These are phyloP conservation scores for Lasioglossum pauxillum DNA, from an alignment of 2,888 invertebrate species.

Conservation along the genomic window DNA sequence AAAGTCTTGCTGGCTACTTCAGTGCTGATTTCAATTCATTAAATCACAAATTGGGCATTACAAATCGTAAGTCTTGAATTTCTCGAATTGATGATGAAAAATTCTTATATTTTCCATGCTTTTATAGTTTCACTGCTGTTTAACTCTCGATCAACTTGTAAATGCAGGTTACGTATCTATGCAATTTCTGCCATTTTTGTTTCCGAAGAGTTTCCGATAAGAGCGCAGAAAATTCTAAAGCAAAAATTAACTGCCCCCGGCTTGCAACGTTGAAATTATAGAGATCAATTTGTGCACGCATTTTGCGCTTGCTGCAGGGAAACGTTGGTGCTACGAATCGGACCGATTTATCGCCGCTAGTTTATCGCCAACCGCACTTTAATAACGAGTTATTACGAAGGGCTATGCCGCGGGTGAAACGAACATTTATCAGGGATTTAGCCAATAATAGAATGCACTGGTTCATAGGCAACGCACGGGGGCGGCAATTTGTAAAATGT, in stretches of 20 bases:
- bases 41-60: no score
- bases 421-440: slow-evolving; percentile 75
- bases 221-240: not conserved
- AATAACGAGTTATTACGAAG: slow-evolving; percentile 67
- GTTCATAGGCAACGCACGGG: slow-evolving; percentile 58
- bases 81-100: not conserved
- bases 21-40: not conserved
- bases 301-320: slow-evolving; percentile 23
- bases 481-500: slow-evolving; percentile 74
- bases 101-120: not conserved
- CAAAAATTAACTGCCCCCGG: not conserved
- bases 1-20: not conserved
- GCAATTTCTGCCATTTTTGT: not conserved
- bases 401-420: slow-evolving; percentile 48
- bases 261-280: not conserved
- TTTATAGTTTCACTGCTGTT: not conserved
- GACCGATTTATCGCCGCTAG: slow-evolving; percentile 67
- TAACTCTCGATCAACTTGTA: not conserved
- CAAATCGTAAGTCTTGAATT: not conserved
- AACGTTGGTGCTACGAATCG: slow-evolving; percentile 61
- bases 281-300: not conserved
- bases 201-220: not conserved
- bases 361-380: slow-evolving; percentile 65
- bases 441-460: slow-evolving; percentile 75
- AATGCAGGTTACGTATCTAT: not conserved